phyloP scores from a whole-genome alignment of 2,113 vertebrate genomes.

The Antechinus flavipes region DNA sequence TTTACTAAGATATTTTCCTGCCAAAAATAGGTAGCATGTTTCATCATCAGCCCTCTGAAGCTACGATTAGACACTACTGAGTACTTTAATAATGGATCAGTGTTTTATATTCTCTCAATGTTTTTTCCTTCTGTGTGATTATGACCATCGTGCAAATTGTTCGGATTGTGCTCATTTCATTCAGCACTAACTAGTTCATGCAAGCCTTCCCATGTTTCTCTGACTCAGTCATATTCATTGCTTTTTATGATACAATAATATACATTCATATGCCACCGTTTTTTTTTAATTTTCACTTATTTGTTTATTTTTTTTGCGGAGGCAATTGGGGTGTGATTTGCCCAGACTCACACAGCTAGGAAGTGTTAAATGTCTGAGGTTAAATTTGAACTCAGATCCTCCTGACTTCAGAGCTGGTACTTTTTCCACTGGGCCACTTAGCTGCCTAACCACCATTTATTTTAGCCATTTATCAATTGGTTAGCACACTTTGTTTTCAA shows the following conservation, averaged over 20 bases:
- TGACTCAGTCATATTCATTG: not conserved
- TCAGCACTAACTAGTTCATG: not conserved
- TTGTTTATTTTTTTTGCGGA: no score
- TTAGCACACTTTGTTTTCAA: not conserved
- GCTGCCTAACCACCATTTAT: not conserved
- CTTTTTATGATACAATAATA: not conserved
- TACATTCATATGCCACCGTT: not conserved
- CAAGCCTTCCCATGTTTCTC: not conserved
- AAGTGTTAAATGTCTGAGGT: no score
- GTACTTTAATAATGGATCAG: not conserved
- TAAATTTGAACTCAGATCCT: no score
- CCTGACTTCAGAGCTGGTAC: no score
- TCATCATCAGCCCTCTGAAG: not conserved
- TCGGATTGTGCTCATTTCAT: not conserved
- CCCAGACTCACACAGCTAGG: no score
- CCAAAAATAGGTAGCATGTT: not conserved
- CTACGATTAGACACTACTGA: not conserved
- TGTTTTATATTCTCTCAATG: not conserved
- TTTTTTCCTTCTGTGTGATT: not conserved
- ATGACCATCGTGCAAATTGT: not conserved
- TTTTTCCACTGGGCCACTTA: no score
- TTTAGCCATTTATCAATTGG: not conserved
- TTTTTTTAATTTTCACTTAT: not conserved
- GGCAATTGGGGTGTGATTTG: no score
- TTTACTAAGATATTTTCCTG: not conserved